Evolutionary conservation across 1,140 invertebrate genomes (phyloP).

Genomic region (Lepidurus apus): DNA sequence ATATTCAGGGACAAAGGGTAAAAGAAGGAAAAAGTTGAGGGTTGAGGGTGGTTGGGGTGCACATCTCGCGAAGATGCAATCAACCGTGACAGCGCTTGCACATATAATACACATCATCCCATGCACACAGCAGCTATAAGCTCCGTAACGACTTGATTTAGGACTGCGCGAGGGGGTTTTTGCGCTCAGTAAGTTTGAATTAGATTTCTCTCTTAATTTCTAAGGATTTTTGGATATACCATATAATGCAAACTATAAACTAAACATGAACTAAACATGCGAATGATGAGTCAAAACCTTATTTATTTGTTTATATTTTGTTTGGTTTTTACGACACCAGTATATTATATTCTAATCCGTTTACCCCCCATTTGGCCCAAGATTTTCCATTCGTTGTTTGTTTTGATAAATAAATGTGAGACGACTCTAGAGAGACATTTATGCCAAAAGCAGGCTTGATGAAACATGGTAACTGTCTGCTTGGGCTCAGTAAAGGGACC

Average conservation of each 20-base stretch:
- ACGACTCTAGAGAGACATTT: slow-evolving; percentile 15
- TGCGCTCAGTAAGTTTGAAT: too few relatives aligned
- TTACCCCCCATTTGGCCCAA: not conserved
- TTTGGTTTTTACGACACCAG: not conserved
- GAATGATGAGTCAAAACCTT: too few relatives aligned
- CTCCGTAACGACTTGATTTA: not conserved
- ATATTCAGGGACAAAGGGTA: not conserved
- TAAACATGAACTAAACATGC: too few relatives aligned
- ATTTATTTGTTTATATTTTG: not conserved
- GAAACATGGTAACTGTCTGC: slow-evolving; percentile 21
- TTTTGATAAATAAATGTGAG: not conserved
- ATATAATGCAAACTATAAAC: too few relatives aligned
- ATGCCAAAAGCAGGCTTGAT: not conserved
- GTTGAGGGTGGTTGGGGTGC: not conserved
- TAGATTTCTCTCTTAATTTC: too few relatives aligned
- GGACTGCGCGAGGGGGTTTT: not conserved
- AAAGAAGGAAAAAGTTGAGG: not conserved
- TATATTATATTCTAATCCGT: slow-evolving; percentile 11
- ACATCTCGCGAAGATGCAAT: slow-evolving; percentile 15
- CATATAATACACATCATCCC: not conserved
- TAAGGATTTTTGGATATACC: too few relatives aligned
- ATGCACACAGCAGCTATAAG: not conserved
- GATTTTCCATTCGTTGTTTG: not conserved
- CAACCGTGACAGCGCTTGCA: slow-evolving; percentile 10
- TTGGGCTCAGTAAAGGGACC: not conserved